Base-by-base conservation (phyloP, 2,797 vertebrate species). In the Cirrhinus mrigala region DNA sequence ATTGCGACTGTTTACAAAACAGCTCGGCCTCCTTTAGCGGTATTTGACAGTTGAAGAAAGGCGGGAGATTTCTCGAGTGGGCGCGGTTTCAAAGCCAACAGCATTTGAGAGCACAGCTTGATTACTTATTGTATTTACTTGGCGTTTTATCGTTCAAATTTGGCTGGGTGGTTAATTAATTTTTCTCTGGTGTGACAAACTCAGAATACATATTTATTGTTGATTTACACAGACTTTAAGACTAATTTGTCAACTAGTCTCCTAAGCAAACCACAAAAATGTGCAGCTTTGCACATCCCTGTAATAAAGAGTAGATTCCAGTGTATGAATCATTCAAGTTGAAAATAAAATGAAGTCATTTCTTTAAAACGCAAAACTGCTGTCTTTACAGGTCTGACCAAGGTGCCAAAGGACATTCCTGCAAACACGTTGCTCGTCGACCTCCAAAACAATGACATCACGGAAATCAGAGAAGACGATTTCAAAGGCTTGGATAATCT, bases 361-460 rank as follows among this genome's bases (percentile, higher is more conserved):
- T 60, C 5, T 24, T 54, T 9, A 76, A 29, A 33, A 48, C 3
- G 40, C 66, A 20, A 20, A 16, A 56, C 62, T 40, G 6, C 78
- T 87, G 24, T 89, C 64, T 90, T 54, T 84, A 91, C 85, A 99
- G 98, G 97, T 93, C 90, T 98, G 92, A 96, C 96, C 73, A 94
- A 96, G 1, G 93, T 99, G 84, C 98, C 98, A 85, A 95, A 92
- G 78, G 97, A 98, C 91, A 97, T 99, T 92, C 96, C 98, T 6
- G 92, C 91, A 83, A 97, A 98, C 83, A 98, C 97, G 2, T 92
- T 97, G 78, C 96, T 99, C 94, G 93, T 99, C 9, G 98, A 99
- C 85, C 97, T 99, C 89, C 98, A 99, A 91, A 99, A 99, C 94
- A 99, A 99, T 82, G 97, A 97, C 92, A 99, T 99, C 90, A 98